These are phyloP conservation scores for Ormyrus nitidulus DNA, from an alignment of 2,888 invertebrate genomes.

Conservation along the genomic window DNA sequence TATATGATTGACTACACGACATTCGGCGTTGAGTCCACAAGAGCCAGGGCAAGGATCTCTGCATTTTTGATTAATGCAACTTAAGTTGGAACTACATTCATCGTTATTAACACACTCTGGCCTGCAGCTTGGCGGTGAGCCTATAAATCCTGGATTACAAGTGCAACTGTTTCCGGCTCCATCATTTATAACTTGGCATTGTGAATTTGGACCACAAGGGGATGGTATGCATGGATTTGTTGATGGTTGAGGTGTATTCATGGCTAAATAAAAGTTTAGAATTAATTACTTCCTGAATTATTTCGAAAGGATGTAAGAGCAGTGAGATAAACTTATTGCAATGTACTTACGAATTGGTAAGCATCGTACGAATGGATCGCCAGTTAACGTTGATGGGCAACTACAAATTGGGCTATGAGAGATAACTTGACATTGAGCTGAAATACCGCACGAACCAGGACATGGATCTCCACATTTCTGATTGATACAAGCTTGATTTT, in stretches of 20 bases:
- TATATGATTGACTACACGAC: conserved; percentile 79
- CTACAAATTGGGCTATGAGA: conserved; percentile 79
- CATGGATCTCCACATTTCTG: conserved; percentile 79
- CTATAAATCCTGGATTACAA: conserved; percentile 83
- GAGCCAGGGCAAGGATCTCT: conserved; percentile 74
- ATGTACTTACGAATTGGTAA: conserved; percentile 73
- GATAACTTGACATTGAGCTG: conserved; percentile 77
- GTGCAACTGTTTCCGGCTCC: conserved; percentile 86
- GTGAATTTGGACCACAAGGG: conserved; percentile 82
- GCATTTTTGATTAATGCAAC: conserved; percentile 75
- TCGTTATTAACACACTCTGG: conserved; percentile 75
- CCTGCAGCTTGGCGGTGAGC: conserved; percentile 81
- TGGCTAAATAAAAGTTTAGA: conserved; percentile 24
- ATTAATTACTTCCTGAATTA: neutral
- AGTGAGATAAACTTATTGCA: conserved; percentile 68
- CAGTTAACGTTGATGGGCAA: conserved; percentile 78
- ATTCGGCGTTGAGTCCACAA: conserved; percentile 76
- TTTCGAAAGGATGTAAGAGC: no score
- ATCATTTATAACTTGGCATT: conserved; percentile 83
- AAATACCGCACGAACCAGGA: conserved; percentile 77
- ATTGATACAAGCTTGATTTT: conserved; percentile 77
- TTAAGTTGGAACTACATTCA: conserved; percentile 79
- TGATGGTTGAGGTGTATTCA: conserved; percentile 76
- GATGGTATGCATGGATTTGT: conserved; percentile 78
- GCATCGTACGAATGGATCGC: conserved; percentile 77